Percentiles rank a stretch among this genome's conserved stretches.
Evolutionary conservation across 2,888 invertebrate species (phyloP).

Genomic region (Cylindroiulus punctatus): DNA sequence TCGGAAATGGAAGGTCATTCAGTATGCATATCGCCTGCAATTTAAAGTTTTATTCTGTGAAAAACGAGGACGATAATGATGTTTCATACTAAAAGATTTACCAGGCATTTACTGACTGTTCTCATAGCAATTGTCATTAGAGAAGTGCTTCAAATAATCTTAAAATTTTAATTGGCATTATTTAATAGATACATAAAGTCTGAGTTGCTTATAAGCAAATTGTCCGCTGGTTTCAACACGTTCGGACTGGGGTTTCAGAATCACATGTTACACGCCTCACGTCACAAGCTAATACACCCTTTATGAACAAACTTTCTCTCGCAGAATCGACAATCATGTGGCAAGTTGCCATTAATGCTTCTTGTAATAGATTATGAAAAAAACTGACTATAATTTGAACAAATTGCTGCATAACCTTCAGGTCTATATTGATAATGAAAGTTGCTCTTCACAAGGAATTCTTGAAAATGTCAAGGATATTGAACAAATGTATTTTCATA

Average conservation of each 20-base stretch:
- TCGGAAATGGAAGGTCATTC: conserved; percentile 70
- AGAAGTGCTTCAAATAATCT: no score
- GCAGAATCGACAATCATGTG: background rate
- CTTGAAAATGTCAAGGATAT: no score
- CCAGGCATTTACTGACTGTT: background rate
- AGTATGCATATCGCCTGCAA: conserved; percentile 70
- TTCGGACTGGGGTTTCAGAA: background rate
- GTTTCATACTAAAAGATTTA: background rate
- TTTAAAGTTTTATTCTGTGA: background rate
- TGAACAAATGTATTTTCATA: no score
- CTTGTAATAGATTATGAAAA: background rate
- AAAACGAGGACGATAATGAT: no score
- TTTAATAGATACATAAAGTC: background rate
- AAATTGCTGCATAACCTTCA: background rate
- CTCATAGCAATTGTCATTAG: background rate
- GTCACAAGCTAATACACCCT: background rate
- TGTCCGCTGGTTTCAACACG: no score
- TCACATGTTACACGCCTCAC: background rate
- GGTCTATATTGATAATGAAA: background rate
- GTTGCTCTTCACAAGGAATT: background rate
- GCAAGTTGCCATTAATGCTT: background rate
- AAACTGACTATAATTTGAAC: background rate
- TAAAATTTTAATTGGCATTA: background rate
- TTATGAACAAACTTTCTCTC: background rate
- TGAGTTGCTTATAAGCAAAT: no score